These are phyloP conservation scores for Scaptodrosophila lebanonensis DNA, from an alignment of 1,140 invertebrate genomes.

Conservation along the genomic window DNA sequence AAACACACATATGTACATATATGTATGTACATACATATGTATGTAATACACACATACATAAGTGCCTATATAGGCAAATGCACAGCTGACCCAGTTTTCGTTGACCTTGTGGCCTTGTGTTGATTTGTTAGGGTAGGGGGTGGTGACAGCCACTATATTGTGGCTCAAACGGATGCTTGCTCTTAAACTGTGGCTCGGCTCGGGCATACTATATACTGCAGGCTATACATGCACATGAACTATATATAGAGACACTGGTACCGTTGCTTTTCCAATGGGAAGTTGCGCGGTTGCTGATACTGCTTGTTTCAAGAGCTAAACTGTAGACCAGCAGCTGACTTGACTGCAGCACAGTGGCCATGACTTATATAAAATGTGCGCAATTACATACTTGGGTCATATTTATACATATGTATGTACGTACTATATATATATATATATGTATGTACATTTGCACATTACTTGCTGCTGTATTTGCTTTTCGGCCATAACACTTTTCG, in stretches of 20 bases:
- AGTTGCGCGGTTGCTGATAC: too few species aligned
- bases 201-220: too few species aligned
- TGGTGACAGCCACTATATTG: too few species aligned
- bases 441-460: constrained; percentile 4
- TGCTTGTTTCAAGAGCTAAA: too few species aligned
- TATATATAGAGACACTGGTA: too few species aligned
- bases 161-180: too few species aligned
- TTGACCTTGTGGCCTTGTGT: constrained; percentile 61
- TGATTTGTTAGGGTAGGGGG: too few species aligned
- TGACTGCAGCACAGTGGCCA: constrained; percentile 30
- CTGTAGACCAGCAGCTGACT: constrained; percentile 5
- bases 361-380: constrained; percentile 58
- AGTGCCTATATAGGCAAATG: too few species aligned
- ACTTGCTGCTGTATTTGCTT: constrained; percentile 10
- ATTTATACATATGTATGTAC: constrained; percentile 17
- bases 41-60: constrained; percentile 49
- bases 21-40: constrained; percentile 4
- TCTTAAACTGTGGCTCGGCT: too few species aligned
- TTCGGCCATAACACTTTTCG: constrained; percentile 24
- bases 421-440: constrained; percentile 6
- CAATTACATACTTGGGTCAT: too few species aligned
- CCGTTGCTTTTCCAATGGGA: too few species aligned
- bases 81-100: constrained; percentile 61
- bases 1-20: constrained; percentile 22
- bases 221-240: too few species aligned